Conservation (phyloP, 2,797 vertebrate genomes). For the Sebastes variabilis region DNA sequence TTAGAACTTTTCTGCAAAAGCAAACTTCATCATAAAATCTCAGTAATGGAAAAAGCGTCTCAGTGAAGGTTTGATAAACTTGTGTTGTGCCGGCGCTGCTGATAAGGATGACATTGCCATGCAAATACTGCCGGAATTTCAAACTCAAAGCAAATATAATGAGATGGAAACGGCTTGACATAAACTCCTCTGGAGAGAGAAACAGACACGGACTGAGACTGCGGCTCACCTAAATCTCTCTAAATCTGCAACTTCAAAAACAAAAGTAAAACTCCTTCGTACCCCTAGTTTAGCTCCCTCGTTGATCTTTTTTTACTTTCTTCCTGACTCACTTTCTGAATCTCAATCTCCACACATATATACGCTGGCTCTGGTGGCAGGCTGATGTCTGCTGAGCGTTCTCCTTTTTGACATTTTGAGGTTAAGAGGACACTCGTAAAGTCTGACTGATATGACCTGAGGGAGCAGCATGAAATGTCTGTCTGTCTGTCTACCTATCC, state of each 20-base stretch:
- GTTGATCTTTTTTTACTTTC: background rate
- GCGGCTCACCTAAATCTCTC: constrained; percentile 3
- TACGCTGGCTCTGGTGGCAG: background rate
- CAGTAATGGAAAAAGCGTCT: background rate
- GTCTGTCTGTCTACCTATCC: background rate
- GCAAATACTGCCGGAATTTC: constrained; percentile 1
- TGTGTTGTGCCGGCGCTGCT: background rate
- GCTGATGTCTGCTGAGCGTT: background rate
- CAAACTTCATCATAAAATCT: background rate
- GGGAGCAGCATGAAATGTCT: background rate
- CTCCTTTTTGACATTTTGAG: background rate
- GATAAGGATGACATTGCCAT: background rate
- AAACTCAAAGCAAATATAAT: background rate
- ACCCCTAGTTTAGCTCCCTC: background rate
- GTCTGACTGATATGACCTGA: background rate
- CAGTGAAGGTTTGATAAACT: background rate
- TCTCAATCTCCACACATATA: background rate
- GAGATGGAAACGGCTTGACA: constrained; percentile 1
- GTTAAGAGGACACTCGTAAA: background rate
- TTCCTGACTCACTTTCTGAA: background rate
- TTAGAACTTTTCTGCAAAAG: background rate
- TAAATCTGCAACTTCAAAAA: constrained; percentile 19
- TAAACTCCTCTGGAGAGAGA: background rate
- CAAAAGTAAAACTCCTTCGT: background rate
- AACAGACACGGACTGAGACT: background rate